Evolutionary conservation across 1,140 invertebrate genomes (phyloP).

Genomic region (Amyelois transitella): DNA sequence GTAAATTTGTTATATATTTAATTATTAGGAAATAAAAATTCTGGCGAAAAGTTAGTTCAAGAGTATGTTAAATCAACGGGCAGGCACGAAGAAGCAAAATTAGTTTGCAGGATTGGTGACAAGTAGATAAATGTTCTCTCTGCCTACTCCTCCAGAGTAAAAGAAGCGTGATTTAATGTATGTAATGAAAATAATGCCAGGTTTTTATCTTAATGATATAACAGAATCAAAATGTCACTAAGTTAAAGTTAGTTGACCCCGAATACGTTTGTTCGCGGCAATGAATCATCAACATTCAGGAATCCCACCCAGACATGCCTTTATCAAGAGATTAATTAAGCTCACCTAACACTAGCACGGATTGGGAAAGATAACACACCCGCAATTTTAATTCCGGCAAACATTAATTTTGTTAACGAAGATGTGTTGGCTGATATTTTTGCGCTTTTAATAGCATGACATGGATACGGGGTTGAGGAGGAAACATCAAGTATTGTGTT

Average conservation of each 20-base stretch:
- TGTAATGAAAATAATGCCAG: not conserved
- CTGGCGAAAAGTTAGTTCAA: too few species aligned
- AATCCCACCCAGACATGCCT: not conserved
- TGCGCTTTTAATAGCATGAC: constrained; percentile 62
- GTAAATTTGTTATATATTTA: too few species aligned
- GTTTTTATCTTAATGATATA: not conserved
- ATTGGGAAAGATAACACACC: not conserved
- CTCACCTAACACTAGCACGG: not conserved
- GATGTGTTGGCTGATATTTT: constrained; percentile 68
- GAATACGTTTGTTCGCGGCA: not conserved
- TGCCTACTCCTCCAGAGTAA: too few species aligned
- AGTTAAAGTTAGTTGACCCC: not conserved
- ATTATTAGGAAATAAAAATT: too few species aligned
- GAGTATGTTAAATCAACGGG: too few species aligned
- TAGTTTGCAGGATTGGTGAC: too few species aligned
- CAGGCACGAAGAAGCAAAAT: too few species aligned
- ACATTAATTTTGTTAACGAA: constrained; percentile 57
- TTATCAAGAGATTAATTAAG: constrained; percentile 5
- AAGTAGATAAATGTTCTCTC: too few species aligned
- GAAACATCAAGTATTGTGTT: constrained; percentile 72
- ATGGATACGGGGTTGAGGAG: constrained; percentile 66
- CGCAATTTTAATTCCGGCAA: constrained; percentile 21
- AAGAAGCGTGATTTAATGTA: not conserved
- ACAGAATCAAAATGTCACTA: not conserved
- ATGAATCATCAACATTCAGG: not conserved